phyloP scores from a whole-genome alignment of 2,888 invertebrate genomes.

The Athalia cordata region DNA sequence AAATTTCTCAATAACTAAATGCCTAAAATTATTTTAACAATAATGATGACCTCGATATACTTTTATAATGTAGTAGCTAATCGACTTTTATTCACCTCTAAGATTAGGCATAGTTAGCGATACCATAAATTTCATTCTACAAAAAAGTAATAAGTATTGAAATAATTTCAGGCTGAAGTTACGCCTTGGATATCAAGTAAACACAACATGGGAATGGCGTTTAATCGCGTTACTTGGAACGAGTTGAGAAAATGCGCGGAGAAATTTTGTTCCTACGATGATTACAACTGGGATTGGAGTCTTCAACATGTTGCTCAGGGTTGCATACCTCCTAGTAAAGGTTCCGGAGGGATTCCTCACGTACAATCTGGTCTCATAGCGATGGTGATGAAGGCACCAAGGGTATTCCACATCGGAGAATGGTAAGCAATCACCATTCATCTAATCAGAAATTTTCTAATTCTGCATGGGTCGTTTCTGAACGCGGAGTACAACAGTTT shows the following conservation, averaged over 20 bases:
- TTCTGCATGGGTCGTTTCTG: too few relatives aligned
- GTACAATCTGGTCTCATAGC: conserved; percentile 80
- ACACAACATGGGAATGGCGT: conserved; percentile 99
- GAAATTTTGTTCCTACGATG: conserved; percentile 96
- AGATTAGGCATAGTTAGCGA: not conserved
- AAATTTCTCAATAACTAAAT: too few relatives aligned
- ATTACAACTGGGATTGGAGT: conserved; percentile 99
- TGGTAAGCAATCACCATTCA: conserved; percentile 78
- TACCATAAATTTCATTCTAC: not conserved
- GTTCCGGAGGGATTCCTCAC: conserved; percentile 71
- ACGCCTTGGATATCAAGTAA: conserved; percentile 97
- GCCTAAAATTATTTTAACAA: too few relatives aligned
- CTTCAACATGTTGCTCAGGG: conserved; percentile 93
- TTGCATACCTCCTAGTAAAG: conserved; percentile 80
- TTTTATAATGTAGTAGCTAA: too few relatives aligned
- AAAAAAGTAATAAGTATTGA: not conserved
- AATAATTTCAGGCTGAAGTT: conserved; percentile 85
- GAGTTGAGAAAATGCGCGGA: conserved; percentile 87
- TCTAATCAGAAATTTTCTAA: too few relatives aligned
- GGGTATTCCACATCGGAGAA: conserved; percentile 99
- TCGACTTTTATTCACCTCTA: not conserved
- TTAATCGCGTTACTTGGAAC: conserved; percentile 92
- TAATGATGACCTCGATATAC: too few relatives aligned
- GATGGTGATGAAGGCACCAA: conserved; percentile 92
- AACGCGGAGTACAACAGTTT: too few relatives aligned